A percentile compares a stretch with the other conserved stretches of the same genome.
These are phyloP conservation scores for Drosophila nigricruria DNA, from an alignment of 2,888 invertebrate genomes.

Conservation along the genomic window DNA sequence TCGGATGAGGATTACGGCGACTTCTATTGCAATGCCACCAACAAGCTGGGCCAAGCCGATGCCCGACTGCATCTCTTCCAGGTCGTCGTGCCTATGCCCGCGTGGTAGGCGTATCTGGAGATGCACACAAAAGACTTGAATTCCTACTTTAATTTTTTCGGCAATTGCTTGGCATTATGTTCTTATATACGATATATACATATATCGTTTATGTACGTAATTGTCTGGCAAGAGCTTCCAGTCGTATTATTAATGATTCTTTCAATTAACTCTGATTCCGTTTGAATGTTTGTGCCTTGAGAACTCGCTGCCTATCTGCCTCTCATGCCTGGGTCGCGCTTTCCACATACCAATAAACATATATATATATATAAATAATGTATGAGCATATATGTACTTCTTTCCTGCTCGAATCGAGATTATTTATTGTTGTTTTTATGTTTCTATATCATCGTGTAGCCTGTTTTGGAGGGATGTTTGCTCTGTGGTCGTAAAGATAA, in stretches of 20 bases:
- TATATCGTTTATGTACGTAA: constrained; percentile 7
- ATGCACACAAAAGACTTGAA: constrained; percentile 68
- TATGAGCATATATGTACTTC: constrained; percentile 20
- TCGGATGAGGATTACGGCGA: constrained; percentile 83
- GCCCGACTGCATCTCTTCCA: constrained; percentile 83
- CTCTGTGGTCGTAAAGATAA: constrained; percentile 27
- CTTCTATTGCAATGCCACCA: constrained; percentile 84
- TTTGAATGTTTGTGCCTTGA: constrained; percentile 71
- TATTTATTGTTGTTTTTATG: background rate
- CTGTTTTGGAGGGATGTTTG: constrained; percentile 28
- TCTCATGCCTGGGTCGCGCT: constrained; percentile 43
- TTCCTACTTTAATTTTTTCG: constrained; percentile 61
- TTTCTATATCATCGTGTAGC: constrained; percentile 3
- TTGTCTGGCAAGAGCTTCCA: constrained; percentile 43
- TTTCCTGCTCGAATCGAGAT: constrained; percentile 26
- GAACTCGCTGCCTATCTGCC: constrained; percentile 39
- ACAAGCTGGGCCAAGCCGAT: constrained; percentile 84
- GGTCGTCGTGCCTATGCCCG: constrained; percentile 82
- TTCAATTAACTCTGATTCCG: constrained; percentile 82
- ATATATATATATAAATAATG: constrained; percentile 22
- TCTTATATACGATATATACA: constrained; percentile 3
- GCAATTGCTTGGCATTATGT: constrained; percentile 60
- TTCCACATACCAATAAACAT: constrained; percentile 40
- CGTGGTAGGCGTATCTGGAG: constrained; percentile 35
- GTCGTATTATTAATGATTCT: constrained; percentile 79